A percentile compares a stretch with the other conserved stretches of the same genome.
phyloP scores from a whole-genome alignment of 1,140 invertebrate species.

The Gonatopus flavifemur region DNA sequence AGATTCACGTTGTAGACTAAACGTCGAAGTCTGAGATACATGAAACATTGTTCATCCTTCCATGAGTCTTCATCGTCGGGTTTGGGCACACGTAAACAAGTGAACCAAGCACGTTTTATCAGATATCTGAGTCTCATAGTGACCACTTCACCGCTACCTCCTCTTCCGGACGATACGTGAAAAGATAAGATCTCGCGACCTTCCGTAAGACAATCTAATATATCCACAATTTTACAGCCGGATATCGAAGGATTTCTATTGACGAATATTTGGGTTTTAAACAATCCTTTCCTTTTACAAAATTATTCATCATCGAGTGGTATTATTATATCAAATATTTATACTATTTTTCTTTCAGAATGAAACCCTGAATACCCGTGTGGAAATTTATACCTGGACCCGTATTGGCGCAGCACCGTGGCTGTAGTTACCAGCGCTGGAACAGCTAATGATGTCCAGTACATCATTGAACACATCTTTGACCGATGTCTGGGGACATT shows the following conservation, averaged over 20 bases:
- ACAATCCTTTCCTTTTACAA: too few species aligned
- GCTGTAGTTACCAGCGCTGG: too few species aligned
- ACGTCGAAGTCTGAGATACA: slow-evolving; percentile 50
- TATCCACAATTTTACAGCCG: slow-evolving; percentile 50
- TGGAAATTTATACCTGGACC: neutral
- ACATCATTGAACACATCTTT: too few species aligned
- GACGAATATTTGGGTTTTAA: neutral
- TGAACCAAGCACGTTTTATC: slow-evolving; percentile 51
- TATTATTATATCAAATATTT: too few species aligned
- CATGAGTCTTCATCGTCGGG: slow-evolving; percentile 38
- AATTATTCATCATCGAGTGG: neutral
- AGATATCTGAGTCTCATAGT: slow-evolving; percentile 49
- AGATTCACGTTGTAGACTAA: slow-evolving; percentile 47
- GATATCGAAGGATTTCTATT: slow-evolving; percentile 42
- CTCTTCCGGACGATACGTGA: slow-evolving; percentile 25
- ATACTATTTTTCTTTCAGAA: too few species aligned
- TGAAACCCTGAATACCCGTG: too few species aligned
- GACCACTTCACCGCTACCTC: slow-evolving; percentile 15
- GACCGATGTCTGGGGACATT: too few species aligned
- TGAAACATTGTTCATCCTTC: slow-evolving; percentile 50
- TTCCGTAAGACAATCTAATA: slow-evolving; percentile 48
- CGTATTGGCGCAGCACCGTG: too few species aligned
- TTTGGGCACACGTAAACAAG: slow-evolving; percentile 39
- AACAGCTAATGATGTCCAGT: too few species aligned
- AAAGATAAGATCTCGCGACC: slow-evolving; percentile 42